Evolutionary conservation across 1,140 invertebrate genomes (phyloP).

Genomic region (Antheraea mylitta): DNA sequence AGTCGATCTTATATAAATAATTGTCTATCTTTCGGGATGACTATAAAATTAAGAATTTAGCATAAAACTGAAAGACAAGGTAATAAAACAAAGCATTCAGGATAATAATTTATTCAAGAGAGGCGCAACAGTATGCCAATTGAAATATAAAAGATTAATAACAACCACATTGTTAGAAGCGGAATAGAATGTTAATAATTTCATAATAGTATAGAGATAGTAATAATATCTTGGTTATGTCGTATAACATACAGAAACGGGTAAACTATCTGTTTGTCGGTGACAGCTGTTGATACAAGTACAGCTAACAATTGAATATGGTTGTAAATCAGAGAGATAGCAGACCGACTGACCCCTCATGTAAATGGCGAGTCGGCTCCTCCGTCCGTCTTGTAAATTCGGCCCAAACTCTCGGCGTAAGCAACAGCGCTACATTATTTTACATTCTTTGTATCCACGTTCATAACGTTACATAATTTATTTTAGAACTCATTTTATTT

Average conservation of each 20-base stretch:
- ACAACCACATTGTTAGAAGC: neutral
- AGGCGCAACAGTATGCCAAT: neutral
- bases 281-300: conserved; percentile 68
- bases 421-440: conserved; percentile 3
- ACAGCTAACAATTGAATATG: conserved; percentile 70
- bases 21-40: neutral
- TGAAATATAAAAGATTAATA: neutral
- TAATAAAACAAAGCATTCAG: neutral
- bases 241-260: conserved; percentile 7
- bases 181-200: neutral
- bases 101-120: neutral
- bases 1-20: neutral
- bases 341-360: conserved; percentile 59
- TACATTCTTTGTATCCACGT: neutral
- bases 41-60: neutral
- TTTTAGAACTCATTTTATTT: neutral
- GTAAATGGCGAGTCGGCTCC: conserved; percentile 53
- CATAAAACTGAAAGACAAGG: neutral
- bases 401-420: conserved; percentile 40
- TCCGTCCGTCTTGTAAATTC: conserved; percentile 31
- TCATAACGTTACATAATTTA: conserved; percentile 1
- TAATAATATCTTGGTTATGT: neutral
- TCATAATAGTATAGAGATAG: neutral
- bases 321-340: conserved; percentile 70
- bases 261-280: conserved; percentile 42